phyloP scores from a whole-genome alignment of 1,140 invertebrate species.

The Callitettix versicolor region DNA sequence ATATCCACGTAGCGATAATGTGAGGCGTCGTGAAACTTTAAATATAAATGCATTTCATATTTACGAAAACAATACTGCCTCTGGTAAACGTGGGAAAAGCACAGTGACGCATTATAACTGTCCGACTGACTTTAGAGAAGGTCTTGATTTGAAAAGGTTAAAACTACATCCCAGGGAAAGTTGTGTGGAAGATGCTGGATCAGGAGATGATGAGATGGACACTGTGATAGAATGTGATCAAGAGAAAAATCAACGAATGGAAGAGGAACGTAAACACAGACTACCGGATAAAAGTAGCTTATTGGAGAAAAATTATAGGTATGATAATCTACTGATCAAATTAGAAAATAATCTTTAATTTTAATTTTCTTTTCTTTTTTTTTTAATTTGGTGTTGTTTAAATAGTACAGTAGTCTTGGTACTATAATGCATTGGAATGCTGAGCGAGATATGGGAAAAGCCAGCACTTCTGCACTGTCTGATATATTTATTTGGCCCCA shows the following conservation, averaged over 20 bases:
- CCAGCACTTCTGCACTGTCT: too few species aligned
- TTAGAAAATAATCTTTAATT: not conserved
- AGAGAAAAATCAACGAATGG: constrained; percentile 34
- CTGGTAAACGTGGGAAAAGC: constrained; percentile 19
- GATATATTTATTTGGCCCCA: too few species aligned
- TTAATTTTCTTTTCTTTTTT: too few species aligned
- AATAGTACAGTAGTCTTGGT: too few species aligned
- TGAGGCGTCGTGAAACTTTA: constrained; percentile 14
- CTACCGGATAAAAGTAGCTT: not conserved
- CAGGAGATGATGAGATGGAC: too few species aligned
- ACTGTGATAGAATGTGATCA: constrained; percentile 4
- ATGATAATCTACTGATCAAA: too few species aligned
- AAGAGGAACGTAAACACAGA: constrained; percentile 22
- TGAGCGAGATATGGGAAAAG: too few species aligned
- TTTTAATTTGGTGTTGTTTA: too few species aligned
- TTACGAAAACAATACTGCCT: constrained; percentile 20
- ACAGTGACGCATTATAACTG: constrained; percentile 18
- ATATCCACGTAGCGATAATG: constrained; percentile 39
- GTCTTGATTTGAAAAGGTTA: constrained; percentile 25
- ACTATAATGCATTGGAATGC: too few species aligned
- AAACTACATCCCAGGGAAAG: constrained; percentile 19
- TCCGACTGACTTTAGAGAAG: constrained; percentile 21
- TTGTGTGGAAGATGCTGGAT: constrained; percentile 1
- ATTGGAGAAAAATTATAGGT: constrained; percentile 24
- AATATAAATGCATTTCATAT: constrained; percentile 20